Conservation (phyloP, 2,113 vertebrate species). For the Orthonyx spaldingii region DNA sequence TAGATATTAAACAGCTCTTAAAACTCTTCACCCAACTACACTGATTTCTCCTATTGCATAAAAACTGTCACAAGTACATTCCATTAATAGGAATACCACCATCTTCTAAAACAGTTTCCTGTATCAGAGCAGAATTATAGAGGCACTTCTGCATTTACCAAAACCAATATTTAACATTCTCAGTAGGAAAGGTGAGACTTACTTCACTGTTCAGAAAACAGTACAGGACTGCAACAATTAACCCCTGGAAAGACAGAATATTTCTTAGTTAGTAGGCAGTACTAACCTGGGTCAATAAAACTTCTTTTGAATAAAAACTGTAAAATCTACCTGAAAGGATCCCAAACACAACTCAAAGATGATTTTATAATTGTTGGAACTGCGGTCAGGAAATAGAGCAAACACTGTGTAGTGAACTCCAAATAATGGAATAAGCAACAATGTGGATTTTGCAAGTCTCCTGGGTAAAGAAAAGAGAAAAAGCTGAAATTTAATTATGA, state of each 20-base stretch:
- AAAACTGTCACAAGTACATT: neutral
- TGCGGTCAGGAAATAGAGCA: slow-evolving; percentile 73
- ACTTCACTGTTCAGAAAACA: slow-evolving; percentile 93
- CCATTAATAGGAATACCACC: neutral
- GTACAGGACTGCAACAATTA: slow-evolving; percentile 87
- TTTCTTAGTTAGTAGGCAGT: neutral
- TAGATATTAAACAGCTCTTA: neutral
- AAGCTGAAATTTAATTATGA: neutral
- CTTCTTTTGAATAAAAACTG: neutral
- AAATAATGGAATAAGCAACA: slow-evolving; percentile 91
- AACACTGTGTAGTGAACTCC: slow-evolving; percentile 91
- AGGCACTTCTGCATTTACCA: neutral
- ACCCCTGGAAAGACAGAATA: slow-evolving; percentile 71
- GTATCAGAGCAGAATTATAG: neutral
- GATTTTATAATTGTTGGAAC: slow-evolving; percentile 78
- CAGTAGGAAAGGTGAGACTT: slow-evolving; percentile 37
- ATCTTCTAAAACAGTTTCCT: neutral
- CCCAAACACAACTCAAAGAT: slow-evolving; percentile 87
- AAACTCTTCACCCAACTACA: neutral
- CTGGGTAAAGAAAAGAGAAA: slow-evolving; percentile 61
- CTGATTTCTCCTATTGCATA: neutral
- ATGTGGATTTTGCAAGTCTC: slow-evolving; percentile 90
- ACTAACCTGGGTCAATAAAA: neutral
- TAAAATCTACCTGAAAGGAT: slow-evolving; percentile 86
- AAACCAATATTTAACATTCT: neutral